Percentiles rank a stretch among this genome's conserved stretches.
Conservation (phyloP, 2,113 vertebrate species). For the Dipodomys spectabilis region DNA sequence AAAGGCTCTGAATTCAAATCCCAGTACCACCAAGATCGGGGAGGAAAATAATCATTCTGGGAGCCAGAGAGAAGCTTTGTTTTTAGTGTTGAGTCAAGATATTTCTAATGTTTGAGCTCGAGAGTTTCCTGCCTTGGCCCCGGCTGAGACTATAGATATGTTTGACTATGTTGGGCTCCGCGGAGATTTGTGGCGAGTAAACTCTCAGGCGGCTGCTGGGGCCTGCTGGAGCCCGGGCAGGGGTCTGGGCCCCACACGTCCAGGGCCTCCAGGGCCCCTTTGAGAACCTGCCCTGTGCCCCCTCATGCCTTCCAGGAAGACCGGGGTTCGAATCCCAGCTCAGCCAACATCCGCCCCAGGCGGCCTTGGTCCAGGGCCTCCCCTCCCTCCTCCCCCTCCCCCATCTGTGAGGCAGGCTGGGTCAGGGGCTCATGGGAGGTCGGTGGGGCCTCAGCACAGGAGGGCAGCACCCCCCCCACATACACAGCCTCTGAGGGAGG, state of each 20-base stretch:
- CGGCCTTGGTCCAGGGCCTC: not conserved
- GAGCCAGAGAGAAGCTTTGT: not conserved
- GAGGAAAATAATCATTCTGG: not conserved
- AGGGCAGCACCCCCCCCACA: too few relatives aligned
- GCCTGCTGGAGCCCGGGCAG: not conserved
- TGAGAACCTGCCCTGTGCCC: not conserved
- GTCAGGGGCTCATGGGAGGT: too few relatives aligned
- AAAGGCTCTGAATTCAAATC: too few relatives aligned
- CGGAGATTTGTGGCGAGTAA: not conserved
- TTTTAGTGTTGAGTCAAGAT: too few relatives aligned
- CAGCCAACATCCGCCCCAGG: not conserved
- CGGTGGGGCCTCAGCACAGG: too few relatives aligned
- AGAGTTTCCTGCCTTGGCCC: too few relatives aligned
- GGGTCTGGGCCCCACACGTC: fast-evolving
- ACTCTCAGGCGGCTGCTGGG: fast-evolving
- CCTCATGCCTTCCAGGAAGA: not conserved
- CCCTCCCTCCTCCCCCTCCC: not conserved
- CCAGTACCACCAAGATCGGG: not conserved
- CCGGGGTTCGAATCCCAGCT: not conserved
- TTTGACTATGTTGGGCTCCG: too few relatives aligned
- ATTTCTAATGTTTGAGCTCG: too few relatives aligned
- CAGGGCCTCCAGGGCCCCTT: not conserved
- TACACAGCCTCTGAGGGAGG: too few relatives aligned
- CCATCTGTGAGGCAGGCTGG: not conserved
- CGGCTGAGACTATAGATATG: too few relatives aligned